Conservation (phyloP, 2,888 invertebrate genomes). For the Xestia rhomboidea region DNA sequence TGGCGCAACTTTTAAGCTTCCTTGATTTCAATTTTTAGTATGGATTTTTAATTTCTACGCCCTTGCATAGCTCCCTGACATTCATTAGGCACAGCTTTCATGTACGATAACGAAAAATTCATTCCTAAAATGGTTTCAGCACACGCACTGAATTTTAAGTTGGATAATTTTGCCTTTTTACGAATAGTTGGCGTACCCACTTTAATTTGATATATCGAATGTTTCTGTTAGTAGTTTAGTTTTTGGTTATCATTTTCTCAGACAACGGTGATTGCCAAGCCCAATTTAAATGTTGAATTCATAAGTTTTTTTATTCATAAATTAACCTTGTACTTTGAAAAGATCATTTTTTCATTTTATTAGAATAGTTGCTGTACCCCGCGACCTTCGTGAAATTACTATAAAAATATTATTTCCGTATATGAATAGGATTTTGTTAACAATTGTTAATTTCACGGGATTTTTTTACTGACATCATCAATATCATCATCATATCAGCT, state of each 20-base stretch:
- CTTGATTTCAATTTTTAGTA: not conserved
- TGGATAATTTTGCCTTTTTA: not conserved
- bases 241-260: not conserved
- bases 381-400: no score
- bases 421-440: no score
- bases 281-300: not conserved
- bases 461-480: no score
- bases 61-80: conserved; percentile 24
- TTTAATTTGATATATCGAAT: not conserved
- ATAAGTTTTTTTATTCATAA: not conserved
- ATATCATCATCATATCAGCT: no score
- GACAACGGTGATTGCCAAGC: not conserved
- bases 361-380: not conserved
- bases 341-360: not conserved
- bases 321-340: not conserved
- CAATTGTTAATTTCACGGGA: no score
- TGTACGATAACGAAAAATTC: conserved; percentile 32
- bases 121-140: conserved; percentile 25
- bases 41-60: conserved; percentile 8
- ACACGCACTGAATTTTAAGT: conserved; percentile 41
- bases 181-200: not conserved
- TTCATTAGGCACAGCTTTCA: conserved; percentile 36
- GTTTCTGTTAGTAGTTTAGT: no score
- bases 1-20: no score
- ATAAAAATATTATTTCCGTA: no score